A percentile compares a stretch with the other conserved stretches of the same genome.
Evolutionary conservation across 2,888 invertebrate genomes (phyloP).

Genomic region (Plagiodera versicolora): DNA sequence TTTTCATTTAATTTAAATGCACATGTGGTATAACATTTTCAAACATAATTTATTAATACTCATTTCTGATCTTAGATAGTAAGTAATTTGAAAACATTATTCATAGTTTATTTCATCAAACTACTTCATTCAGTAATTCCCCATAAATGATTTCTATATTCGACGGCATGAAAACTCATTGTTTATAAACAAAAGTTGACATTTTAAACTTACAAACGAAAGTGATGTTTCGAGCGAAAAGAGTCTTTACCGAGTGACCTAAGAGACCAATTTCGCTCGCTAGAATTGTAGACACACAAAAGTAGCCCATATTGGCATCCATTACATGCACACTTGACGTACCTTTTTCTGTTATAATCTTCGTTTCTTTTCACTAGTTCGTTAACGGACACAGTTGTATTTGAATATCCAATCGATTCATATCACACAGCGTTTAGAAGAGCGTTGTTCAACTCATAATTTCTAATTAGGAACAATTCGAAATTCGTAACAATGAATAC

Average conservation of each 20-base stretch:
- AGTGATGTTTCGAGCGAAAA: slow-evolving; percentile 48
- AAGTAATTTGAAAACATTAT: too few species aligned
- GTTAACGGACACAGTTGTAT: slow-evolving; percentile 4
- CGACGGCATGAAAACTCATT: slow-evolving; percentile 10
- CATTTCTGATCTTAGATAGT: too few species aligned
- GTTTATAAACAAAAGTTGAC: slow-evolving; percentile 41
- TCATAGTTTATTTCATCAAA: too few species aligned
- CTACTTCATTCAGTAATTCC: too few species aligned
- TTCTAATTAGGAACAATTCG: slow-evolving; percentile 18
- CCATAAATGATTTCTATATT: neutral
- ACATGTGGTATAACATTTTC: too few species aligned
- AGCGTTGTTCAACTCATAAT: slow-evolving; percentile 25
- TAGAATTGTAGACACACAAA: slow-evolving; percentile 49
- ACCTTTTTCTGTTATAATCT: slow-evolving; percentile 41
- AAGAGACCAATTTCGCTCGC: slow-evolving; percentile 54
- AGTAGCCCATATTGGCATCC: slow-evolving; percentile 54
- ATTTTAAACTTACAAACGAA: slow-evolving; percentile 30
- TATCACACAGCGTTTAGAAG: slow-evolving; percentile 18
- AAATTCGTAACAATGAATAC: slow-evolving; percentile 35
- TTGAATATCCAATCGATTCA: slow-evolving; percentile 11
- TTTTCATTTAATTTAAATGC: too few species aligned
- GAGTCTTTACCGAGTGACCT: slow-evolving; percentile 50
- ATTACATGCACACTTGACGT: slow-evolving; percentile 45
- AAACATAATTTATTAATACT: too few species aligned
- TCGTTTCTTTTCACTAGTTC: slow-evolving; percentile 2